Evolutionary conservation across 2,113 vertebrate species (phyloP), one percentile per base, ranked within the genome.

Genomic region (Ornithorhynchus anatinus): DNA sequence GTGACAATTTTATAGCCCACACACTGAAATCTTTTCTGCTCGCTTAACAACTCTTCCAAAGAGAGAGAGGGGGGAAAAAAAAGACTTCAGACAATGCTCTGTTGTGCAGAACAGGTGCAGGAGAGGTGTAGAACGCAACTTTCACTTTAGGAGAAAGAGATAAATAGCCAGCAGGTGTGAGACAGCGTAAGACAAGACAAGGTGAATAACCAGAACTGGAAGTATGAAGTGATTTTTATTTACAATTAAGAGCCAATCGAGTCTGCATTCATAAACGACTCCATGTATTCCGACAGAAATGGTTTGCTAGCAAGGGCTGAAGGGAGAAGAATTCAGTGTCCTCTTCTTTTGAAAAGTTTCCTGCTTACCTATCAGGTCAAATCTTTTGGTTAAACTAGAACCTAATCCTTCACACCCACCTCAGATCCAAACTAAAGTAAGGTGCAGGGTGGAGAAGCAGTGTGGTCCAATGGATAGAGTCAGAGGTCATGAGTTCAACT

Each of bases 91-190:
- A 62, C 25, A 27, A 12, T 69, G 33, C 10, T 17, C 50, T 36
- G 25, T 33, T 53, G 73, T 52, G 78, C 57, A 75, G 79, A 84
- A 77, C 59, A 86, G 61, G 56, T 84, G 53, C 37, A 75, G 59
- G n/a, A 10, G 23, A n/a, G n/a, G 57, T 72, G 36, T 61, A 51
- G 54, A 79, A 65, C 54, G 45, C 25, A 57, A 52, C 32, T 14
- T 48, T 68, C 44, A 10, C 31, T 71, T 19, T 54, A n/a, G 40
- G 75, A 63, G 22, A 17, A 67, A 70, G 75, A 52, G 32, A 66
- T 65, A 79, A 53, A 13, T 63, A 10, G 22, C 40, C 44, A 69
- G 61, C 23, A 60, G 23, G 51, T 25, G 31, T n/a, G n/a, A n/a
- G 53, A 42, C 8, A 72, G 37, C 25, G 39, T n/a, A 23, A 44